Evolutionary conservation across 2,113 vertebrate species (phyloP).

Genomic region (Dasypus novemcinctus): DNA sequence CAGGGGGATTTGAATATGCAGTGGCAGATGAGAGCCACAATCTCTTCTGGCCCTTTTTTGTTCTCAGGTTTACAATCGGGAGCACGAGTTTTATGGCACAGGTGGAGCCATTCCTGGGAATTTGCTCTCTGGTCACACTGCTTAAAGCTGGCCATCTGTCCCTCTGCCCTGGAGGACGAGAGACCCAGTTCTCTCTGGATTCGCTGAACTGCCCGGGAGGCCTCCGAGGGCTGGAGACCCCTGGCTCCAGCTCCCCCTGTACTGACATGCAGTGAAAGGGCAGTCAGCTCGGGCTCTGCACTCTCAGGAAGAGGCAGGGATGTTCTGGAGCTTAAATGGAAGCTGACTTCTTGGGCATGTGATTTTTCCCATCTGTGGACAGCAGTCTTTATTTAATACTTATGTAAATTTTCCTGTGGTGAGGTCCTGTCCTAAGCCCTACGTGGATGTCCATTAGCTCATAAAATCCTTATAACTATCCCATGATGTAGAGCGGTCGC

Average conservation of each 20-base stretch:
- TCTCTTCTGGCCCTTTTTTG: neutral
- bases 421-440: neutral
- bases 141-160: neutral
- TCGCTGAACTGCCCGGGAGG: neutral
- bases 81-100: fast-evolving
- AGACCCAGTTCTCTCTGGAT: neutral
- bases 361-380: neutral
- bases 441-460: neutral
- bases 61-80: neutral
- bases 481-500: neutral
- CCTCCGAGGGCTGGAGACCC: neutral
- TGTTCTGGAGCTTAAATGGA: neutral
- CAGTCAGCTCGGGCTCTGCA: neutral
- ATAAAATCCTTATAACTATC: neutral
- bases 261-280: neutral
- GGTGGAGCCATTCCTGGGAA: neutral
- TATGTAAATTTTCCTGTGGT: neutral
- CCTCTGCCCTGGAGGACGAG: neutral
- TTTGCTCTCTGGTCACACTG: neutral
- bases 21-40: neutral
- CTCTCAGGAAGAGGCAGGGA: neutral
- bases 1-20: fast-evolving
- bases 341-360: neutral
- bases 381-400: neutral
- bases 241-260: neutral